These are phyloP conservation scores for Chiloscyllium punctatum DNA, from an alignment of 2,797 vertebrate genomes.

Conservation along the genomic window DNA sequence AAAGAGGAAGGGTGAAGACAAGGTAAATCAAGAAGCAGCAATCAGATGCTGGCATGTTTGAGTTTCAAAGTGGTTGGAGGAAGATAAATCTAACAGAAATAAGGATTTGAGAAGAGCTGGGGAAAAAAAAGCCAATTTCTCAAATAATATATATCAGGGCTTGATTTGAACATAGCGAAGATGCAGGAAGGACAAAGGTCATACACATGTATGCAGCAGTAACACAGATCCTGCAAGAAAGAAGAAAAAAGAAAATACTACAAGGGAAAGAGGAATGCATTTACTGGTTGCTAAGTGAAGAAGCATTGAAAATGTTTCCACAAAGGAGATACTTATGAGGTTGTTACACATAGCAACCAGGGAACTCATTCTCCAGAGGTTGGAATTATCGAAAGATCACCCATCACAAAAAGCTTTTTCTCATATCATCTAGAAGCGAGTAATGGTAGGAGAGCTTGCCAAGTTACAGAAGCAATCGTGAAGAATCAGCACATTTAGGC, in stretches of 20 bases:
- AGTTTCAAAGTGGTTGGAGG: background rate
- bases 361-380: background rate
- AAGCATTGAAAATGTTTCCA: background rate
- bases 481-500: background rate
- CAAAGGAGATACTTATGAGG: background rate
- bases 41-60: background rate
- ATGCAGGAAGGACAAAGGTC: background rate
- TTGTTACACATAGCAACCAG: conserved; percentile 2
- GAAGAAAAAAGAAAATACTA: background rate
- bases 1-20: background rate
- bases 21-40: background rate
- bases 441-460: background rate
- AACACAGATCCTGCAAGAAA: background rate
- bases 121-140: background rate
- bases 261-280: background rate
- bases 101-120: background rate
- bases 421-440: background rate
- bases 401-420: background rate
- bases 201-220: too few relatives aligned
- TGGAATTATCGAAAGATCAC: background rate
- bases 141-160: background rate
- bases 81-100: background rate
- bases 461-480: background rate
- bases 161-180: background rate
- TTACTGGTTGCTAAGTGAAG: background rate